Base-by-base conservation (phyloP, 2,888 invertebrate species). In the Nomada goodeniana region DNA sequence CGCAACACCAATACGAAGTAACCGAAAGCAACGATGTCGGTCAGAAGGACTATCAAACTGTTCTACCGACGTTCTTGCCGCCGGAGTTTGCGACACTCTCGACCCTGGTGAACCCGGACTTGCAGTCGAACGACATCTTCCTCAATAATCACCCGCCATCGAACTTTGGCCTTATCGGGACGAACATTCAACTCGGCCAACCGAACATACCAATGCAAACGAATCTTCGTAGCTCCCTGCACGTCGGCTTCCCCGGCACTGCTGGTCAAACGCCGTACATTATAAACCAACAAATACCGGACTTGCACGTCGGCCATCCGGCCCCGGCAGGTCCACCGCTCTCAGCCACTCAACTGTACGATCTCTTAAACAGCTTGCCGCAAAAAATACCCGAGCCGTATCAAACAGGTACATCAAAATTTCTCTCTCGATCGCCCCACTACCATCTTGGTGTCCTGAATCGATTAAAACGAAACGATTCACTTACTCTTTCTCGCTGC, bases 201-300 rank as follows among this genome's bases (percentile, higher is more conserved):
- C 75, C 88, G 2, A 88, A 86, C 44, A 29, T 83, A 11, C 91
- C 91, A 7, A 89, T 93, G 91, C 92, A 93, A 65, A 92, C 92
- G 44, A 92, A 92, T 82, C 86, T 93, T 1, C 92, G 91, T 73
- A 91, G 92, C 86, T 91, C 92, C 0, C 84, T 93, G n/a, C 91
- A 92, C 85, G 92, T 92, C 7, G 91, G 89, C 3, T 90, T 90
- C 65, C 90, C 91, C 1, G 89, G 87, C 1, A 86, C 87, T 0
- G 89, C 76, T 15, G 88, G 80, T 13, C 91, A 91, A 71, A 84
- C 89, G 11, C 86, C 89, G 2, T 86, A 89, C 53, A 72, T 82
- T 11, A 69, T 87, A 63, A 88, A 86, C 18, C 91, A 90, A 23
- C 90, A 90, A 42, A 84, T 87, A n/a, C 88, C 92, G 1, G 92